Evolutionary conservation across 2,888 invertebrate species (phyloP), one percentile per base, ranked within the genome.

Genomic region (Apantesis nais): DNA sequence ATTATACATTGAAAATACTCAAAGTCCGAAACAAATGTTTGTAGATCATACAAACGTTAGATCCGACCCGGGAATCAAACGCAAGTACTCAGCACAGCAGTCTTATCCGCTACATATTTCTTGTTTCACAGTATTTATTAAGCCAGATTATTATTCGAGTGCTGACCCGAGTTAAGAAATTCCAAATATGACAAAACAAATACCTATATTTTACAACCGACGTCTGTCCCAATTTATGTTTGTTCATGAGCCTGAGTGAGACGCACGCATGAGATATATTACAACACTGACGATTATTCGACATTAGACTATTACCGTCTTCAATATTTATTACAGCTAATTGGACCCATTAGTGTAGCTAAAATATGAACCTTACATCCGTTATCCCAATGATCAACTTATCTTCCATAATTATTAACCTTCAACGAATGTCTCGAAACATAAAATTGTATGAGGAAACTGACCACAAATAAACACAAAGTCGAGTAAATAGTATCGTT

Each of bases 401-500:
- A 29, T 58, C 19, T 22, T 48, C 5, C 14, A 16, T 58, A 58
- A 29, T 58, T 58, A 58, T 25, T 58, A 16, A 58, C 29, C 58
- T 58, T 16, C 16, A 58, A 58, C 29, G 16, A 58, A 25, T 29
- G 16, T 29, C 29, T 16, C 29, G 16, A 16, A 58, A 58, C 9
- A 58, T 29, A 55, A 29, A 29, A 58, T 29, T 58, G 58, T 58
- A 29, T 29, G 58, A 16, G 29, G 29, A 58, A 58, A 58, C 58
- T 29, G 8, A 16, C 14, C 58, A 14, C 58, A 29, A 55, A 29
- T 58, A 58, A 58, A 58, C 8, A 29, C 8, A 58, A 29, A 58
- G 58, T 29, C 8, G 58, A 5, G 74, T 62, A 31, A 60, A 58
- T 64, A 66, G 52, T 78, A 81, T 78, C 73, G 78, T 78, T 75